phyloP scores from a whole-genome alignment of 2,113 vertebrate species.

The Halichoeres trimaculatus region DNA sequence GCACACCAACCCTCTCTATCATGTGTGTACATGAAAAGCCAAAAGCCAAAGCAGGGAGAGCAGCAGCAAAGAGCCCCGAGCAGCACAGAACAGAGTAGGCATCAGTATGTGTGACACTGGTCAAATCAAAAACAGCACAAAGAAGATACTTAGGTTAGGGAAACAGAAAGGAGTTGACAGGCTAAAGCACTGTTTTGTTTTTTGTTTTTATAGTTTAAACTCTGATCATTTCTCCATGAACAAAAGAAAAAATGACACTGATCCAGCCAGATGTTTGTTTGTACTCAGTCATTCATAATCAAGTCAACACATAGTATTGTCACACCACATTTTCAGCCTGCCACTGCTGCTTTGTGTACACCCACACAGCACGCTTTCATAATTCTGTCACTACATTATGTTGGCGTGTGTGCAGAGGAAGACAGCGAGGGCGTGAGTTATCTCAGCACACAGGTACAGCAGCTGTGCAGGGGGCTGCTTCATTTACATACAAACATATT shows the following conservation, averaged over 20 bases:
- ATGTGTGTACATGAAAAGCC: too few species aligned
- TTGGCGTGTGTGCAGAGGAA: background rate
- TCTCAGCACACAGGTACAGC: slow-evolving; percentile 12
- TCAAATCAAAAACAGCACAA: too few species aligned
- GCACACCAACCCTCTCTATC: too few species aligned
- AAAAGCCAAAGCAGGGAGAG: too few species aligned
- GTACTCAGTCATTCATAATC: slow-evolving; percentile 5
- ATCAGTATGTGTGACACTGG: too few species aligned
- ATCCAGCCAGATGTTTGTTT: background rate
- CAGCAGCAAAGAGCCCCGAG: too few species aligned
- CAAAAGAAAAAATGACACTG: background rate
- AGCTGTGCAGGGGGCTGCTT: background rate
- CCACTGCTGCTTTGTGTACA: slow-evolving; percentile 16
- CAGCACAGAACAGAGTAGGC: too few species aligned
- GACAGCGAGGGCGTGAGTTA: background rate
- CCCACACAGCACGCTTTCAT: background rate
- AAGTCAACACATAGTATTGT: background rate
- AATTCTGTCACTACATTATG: background rate
- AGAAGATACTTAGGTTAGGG: too few species aligned
- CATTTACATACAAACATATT: slow-evolving; percentile 9
- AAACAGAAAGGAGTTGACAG: too few species aligned
- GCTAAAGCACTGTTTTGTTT: too few species aligned
- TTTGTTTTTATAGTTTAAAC: too few species aligned
- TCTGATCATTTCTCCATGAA: background rate
- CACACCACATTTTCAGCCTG: background rate